These are phyloP conservation scores for Clanis bilineata DNA, from an alignment of 2,888 invertebrate genomes.

Conservation along the genomic window DNA sequence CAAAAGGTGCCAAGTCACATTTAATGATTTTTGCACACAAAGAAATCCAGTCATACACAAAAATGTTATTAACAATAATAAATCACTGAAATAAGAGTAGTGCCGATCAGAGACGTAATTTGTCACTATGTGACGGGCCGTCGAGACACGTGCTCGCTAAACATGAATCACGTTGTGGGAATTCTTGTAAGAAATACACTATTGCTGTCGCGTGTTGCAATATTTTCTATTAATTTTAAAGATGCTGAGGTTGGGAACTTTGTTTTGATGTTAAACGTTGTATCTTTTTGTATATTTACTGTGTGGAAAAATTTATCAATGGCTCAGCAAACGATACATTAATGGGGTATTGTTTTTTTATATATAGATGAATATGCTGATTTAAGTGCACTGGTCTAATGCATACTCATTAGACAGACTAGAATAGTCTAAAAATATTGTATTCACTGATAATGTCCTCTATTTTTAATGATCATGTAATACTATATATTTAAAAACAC, in stretches of 20 bases:
- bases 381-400: no score
- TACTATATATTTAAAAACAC: no score
- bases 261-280: not conserved
- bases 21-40: not conserved
- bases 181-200: constrained; percentile 3
- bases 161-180: constrained; percentile 4
- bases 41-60: not conserved
- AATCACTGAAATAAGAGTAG: constrained; percentile 14
- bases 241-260: not conserved
- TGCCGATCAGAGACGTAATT: constrained; percentile 1
- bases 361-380: no score
- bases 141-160: not conserved
- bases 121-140: constrained; percentile 3
- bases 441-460: no score
- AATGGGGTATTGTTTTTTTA: no score
- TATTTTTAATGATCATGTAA: no score
- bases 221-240: constrained; percentile 8
- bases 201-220: not conserved
- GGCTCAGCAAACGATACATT: no score
- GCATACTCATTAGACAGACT: no score
- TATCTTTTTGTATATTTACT: no score
- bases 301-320: no score
- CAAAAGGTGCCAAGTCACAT: not conserved
- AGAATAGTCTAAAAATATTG: no score
- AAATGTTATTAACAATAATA: constrained; percentile 16